phyloP scores from a whole-genome alignment of 2,113 vertebrate species.

The Terrapene triunguis region DNA sequence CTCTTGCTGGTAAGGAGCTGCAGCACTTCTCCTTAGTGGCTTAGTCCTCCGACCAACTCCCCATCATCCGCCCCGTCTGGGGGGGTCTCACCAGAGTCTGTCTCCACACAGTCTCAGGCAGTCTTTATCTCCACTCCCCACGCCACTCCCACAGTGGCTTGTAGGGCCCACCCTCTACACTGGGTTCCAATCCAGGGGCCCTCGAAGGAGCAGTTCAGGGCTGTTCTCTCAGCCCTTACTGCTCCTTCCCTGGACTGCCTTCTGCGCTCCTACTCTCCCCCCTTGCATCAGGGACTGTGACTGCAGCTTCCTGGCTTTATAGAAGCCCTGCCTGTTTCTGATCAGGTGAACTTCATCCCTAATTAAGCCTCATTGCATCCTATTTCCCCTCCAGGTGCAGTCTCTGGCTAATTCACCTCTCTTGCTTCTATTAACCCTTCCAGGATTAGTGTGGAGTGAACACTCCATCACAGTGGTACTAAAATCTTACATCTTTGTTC shows the following conservation, averaged over 20 bases:
- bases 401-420: not conserved
- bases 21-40: not conserved
- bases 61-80: not conserved
- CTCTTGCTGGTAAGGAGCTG: not conserved
- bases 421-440: not conserved
- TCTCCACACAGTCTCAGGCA: not conserved
- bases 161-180: not conserved
- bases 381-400: not conserved
- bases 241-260: not conserved
- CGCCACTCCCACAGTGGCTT: not conserved
- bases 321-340: not conserved
- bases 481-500: constrained; percentile 40
- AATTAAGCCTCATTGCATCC: not conserved
- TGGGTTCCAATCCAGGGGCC: not conserved
- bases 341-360: not conserved
- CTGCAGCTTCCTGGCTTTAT: not conserved
- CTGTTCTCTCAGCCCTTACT: not conserved
- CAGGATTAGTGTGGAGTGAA: not conserved
- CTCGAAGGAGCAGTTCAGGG: not conserved
- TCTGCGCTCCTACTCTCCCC: not conserved
- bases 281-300: not conserved
- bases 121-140: not conserved
- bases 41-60: not conserved
- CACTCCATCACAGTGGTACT: not conserved
- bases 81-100: not conserved